Percentiles rank a stretch among this genome's conserved stretches.
These are phyloP conservation scores for Hermetia illucens DNA, from an alignment of 1,140 invertebrate species.

Conservation along the genomic window DNA sequence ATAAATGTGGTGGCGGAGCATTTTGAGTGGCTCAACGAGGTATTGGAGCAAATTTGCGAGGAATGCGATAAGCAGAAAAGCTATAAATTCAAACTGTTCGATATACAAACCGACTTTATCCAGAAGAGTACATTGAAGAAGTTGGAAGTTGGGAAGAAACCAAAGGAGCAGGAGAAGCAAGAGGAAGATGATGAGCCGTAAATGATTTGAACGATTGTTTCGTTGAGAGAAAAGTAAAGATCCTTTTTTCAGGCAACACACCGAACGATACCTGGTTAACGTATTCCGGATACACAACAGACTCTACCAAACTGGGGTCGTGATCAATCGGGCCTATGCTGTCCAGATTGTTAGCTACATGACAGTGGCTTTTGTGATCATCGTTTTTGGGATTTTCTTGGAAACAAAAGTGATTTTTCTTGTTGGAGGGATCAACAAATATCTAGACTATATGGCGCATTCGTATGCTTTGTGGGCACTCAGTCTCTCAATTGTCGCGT, in stretches of 20 bases:
- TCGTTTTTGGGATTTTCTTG: slow-evolving; percentile 27
- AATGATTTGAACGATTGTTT: no score
- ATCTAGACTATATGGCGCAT: slow-evolving; percentile 20
- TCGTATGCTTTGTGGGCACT: slow-evolving; percentile 25
- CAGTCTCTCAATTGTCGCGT: slow-evolving; percentile 15
- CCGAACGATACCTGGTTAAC: slow-evolving; percentile 9
- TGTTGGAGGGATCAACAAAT: slow-evolving; percentile 16
- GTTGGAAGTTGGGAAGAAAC: not conserved
- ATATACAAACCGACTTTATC: not conserved
- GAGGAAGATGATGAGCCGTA: not conserved
- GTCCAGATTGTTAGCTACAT: slow-evolving; percentile 26
- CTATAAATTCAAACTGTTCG: not conserved
- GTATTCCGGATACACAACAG: slow-evolving; percentile 26
- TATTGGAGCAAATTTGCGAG: not conserved
- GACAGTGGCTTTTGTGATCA: slow-evolving; percentile 25
- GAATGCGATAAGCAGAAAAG: not conserved
- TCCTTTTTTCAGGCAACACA: not conserved
- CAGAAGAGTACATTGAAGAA: not conserved
- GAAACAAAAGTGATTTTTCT: slow-evolving; percentile 28
- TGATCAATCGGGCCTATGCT: slow-evolving; percentile 25
- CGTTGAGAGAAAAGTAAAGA: not conserved
- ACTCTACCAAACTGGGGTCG: slow-evolving; percentile 21
- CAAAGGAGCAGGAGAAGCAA: not conserved
- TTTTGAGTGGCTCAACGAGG: not conserved
- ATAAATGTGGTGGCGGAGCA: not conserved